Evolutionary conservation across 2,113 vertebrate genomes (phyloP).

Genomic region (Callaeas wilsoni): DNA sequence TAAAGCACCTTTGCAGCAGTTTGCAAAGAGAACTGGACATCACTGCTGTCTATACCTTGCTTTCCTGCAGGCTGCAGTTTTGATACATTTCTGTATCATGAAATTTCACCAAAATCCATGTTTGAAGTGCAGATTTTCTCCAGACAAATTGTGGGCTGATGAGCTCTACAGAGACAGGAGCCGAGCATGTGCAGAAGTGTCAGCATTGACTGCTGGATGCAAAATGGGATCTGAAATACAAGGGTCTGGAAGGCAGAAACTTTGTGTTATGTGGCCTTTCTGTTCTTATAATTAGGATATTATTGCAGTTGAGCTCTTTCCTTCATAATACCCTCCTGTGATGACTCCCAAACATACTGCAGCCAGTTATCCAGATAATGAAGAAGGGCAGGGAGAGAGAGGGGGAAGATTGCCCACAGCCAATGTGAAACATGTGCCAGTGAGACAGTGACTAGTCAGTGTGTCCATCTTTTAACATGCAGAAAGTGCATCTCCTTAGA

Average conservation of each 20-base stretch:
- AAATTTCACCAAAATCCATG: background rate
- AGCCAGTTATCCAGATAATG: background rate
- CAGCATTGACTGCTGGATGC: background rate
- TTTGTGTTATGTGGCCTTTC: background rate
- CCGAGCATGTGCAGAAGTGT: background rate
- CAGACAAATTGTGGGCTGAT: background rate
- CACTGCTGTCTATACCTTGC: background rate
- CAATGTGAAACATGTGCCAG: background rate
- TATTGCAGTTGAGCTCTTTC: background rate
- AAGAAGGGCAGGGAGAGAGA: background rate
- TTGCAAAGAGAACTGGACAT: background rate
- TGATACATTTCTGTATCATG: background rate
- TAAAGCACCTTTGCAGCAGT: background rate
- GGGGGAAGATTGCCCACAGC: background rate
- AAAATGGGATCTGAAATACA: background rate
- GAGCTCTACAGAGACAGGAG: background rate
- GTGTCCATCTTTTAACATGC: background rate
- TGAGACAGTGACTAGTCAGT: background rate
- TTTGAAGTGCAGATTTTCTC: background rate
- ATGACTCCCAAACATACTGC: background rate
- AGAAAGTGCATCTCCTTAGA: background rate
- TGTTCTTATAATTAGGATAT: background rate
- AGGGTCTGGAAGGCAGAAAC: background rate
- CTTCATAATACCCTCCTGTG: background rate
- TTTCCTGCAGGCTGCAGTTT: background rate